These are phyloP conservation scores for Cylindroiulus punctatus DNA, from an alignment of 2,888 invertebrate species.

Conservation along the genomic window DNA sequence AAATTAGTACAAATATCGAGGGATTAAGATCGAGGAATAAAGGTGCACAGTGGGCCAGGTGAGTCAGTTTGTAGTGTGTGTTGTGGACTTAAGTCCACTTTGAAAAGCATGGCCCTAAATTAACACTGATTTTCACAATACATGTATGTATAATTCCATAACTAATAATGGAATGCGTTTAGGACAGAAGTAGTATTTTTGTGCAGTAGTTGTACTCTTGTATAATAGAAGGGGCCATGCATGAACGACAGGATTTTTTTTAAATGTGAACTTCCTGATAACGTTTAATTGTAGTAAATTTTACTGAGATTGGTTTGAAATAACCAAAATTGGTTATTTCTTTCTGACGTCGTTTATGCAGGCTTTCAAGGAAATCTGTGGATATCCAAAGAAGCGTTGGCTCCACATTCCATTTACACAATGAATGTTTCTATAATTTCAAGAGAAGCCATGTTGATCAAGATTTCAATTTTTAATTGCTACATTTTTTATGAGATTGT, in stretches of 20 bases:
- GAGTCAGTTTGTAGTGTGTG: conserved; percentile 48
- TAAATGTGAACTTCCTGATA: too few species aligned
- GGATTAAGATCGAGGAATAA: conserved; percentile 39
- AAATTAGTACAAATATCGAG: not conserved
- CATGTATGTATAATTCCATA: not conserved
- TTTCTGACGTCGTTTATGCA: not conserved
- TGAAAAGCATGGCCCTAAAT: conserved; percentile 39
- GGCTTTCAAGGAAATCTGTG: not conserved
- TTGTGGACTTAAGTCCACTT: conserved; percentile 27
- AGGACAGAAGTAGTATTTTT: not conserved
- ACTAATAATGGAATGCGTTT: conserved; percentile 40
- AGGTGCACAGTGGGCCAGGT: conserved; percentile 53
- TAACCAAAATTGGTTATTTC: not conserved
- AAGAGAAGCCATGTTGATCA: too few species aligned
- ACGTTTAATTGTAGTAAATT: too few species aligned
- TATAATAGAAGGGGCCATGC: not conserved
- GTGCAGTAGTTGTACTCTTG: not conserved
- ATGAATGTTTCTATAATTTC: not conserved
- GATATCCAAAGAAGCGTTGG: not conserved
- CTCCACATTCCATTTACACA: not conserved
- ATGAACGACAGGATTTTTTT: not conserved
- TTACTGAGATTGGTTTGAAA: too few species aligned
- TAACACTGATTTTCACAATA: not conserved
- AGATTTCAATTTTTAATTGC: too few species aligned
- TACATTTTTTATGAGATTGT: too few species aligned